A percentile compares a stretch with the other conserved stretches of the same genome.
Conservation (phyloP, 1,140 invertebrate species). For the Maniola jurtina region DNA sequence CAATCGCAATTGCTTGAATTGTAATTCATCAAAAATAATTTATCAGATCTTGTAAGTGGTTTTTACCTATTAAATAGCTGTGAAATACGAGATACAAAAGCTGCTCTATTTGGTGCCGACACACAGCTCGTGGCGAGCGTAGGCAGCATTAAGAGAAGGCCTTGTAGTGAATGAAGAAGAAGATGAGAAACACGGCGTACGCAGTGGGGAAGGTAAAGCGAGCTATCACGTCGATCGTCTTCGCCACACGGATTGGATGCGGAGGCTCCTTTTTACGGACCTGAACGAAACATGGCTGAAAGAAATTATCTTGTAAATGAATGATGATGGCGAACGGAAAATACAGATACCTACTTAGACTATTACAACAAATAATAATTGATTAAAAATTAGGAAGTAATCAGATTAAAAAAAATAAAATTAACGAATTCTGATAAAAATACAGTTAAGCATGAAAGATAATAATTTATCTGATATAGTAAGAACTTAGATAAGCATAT, state of each 20-base stretch:
- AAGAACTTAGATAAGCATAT: no score
- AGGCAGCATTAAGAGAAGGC: constrained; percentile 81
- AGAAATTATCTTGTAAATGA: constrained; percentile 71
- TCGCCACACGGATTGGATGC: constrained; percentile 94
- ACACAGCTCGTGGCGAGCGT: constrained; percentile 50
- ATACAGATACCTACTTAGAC: constrained; percentile 23
- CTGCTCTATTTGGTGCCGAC: constrained; percentile 41
- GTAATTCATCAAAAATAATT: constrained; percentile 57
- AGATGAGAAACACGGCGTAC: constrained; percentile 94
- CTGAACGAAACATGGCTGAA: constrained; percentile 85
- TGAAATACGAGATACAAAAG: constrained; percentile 54
- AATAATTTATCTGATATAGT: no score
- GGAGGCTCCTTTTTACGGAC: constrained; percentile 93
- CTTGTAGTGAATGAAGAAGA: constrained; percentile 96
- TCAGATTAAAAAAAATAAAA: constrained; percentile 3
- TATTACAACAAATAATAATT: constrained; percentile 6
- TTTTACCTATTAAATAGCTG: constrained; percentile 45
- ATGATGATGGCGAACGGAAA: constrained; percentile 60
- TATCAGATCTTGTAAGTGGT: constrained; percentile 44
- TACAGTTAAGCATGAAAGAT: no score
- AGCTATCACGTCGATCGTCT: constrained; percentile 96
- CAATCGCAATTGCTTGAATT: constrained; percentile 58
- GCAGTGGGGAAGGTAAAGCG: constrained; percentile 94
- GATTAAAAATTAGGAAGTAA: background rate
- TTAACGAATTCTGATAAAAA: background rate